Evolutionary conservation across 1,140 invertebrate species (phyloP), one percentile per base, ranked within the genome.

Genomic region (Adelges cooleyi): DNA sequence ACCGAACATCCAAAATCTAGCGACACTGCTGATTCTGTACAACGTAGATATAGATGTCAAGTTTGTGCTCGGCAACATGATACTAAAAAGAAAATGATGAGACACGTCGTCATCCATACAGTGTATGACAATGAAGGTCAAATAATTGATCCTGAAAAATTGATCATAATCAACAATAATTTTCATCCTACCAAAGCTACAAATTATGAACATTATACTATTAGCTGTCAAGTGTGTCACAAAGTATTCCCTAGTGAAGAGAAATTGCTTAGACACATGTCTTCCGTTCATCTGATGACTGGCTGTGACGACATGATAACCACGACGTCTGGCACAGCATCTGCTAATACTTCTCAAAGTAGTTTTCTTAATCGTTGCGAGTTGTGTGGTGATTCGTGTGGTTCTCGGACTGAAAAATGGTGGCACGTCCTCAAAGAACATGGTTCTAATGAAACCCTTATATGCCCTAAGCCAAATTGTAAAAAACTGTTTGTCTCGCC

Each of bases 1-100:
- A 76, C 74, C 69, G 79, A 78, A 67, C 74, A 76, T 17, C 75
- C 70, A 17, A 68, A 66, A 33, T 52, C 38, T 46, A 67, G 68
- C 46, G 68, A 68, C 18, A 68, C 53, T 25, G 67, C 66, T 9
- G 56, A 62, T 29, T 59, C 70, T 20, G 68, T 72, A 10, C 70
- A 71, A 65, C 67, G 71, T 25, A 66, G 72, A 3, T 73, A 73
- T 46, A 70, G 68, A 25, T 78, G 80, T 56, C 77, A 79, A n/a
- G 77, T 82, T n/a, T 82, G 81, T 69, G 77, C 76, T 18, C 76
- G 80, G 62, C 79, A 80, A 62, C 80, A 82, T 50, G 80, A 82
- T 70, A 80, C 80, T 8, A 73, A 77, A 18, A 80, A 81, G 67
- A 78, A 78, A 66, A 70, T 82, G 33, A 78, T 82, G 65, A 78